Conservation (phyloP, 2,113 vertebrate genomes). For the Platysternon megacephalum region DNA sequence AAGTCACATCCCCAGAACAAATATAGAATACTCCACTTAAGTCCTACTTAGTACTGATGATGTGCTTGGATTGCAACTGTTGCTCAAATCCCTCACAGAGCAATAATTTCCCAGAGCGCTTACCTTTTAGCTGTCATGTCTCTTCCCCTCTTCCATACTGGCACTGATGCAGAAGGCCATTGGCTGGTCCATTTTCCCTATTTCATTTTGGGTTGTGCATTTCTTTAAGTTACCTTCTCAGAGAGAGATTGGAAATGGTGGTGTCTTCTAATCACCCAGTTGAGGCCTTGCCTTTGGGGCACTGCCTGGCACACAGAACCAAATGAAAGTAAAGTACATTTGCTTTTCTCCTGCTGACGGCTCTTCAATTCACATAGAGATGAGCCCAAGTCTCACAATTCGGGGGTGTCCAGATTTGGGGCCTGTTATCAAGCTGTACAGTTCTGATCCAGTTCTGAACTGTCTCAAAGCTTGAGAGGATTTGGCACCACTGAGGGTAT, state of each 20-base stretch:
- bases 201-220: neutral
- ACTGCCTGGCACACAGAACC: neutral
- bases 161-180: neutral
- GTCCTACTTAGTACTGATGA: neutral
- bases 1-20: conserved; percentile 43
- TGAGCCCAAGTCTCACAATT: neutral
- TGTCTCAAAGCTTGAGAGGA: neutral
- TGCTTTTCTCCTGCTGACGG: neutral
- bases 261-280: neutral
- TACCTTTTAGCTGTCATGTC: neutral
- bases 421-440: neutral
- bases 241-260: neutral
- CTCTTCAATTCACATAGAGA: neutral
- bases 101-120: neutral
- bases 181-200: neutral
- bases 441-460: neutral
- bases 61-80: neutral
- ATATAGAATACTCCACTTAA: neutral
- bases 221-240: neutral
- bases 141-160: neutral
- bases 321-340: neutral
- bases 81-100: neutral
- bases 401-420: neutral
- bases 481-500: neutral
- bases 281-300: neutral